Base-by-base conservation (phyloP, 2,888 invertebrate genomes). In the Tiphia femorata region DNA sequence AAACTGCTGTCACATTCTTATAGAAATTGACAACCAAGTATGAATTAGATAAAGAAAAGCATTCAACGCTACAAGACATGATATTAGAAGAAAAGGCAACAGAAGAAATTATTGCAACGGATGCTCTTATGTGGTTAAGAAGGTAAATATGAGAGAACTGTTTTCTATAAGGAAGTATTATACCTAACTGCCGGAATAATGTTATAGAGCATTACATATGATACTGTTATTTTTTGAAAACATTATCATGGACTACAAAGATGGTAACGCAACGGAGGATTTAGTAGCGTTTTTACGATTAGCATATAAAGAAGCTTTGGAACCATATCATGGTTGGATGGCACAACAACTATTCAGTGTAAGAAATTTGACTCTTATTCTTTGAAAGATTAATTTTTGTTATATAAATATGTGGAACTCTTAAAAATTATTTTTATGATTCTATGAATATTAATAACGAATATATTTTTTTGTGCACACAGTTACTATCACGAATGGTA, bases 271-370 rank as follows among this genome's bases (percentile, higher is more conserved):
- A 53, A 81, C 87, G 21, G 88, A 90, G 64, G 87, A 87, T 75
- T 84, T 93, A 73, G 88, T 87, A 51, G 86, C 86, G 17, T 88
- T 89, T 77, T 85, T 92, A 44, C 87, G 87, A 66, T 84, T 85
- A 57, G 90, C 93, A 0, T 94, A 94, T 79, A 87, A 90, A 70
- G 87, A 88, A 44, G 89, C 91, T 27, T 84, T 94, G 16, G 91
- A 91, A 78, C 87, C 87, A 58, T 90, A 92, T 78, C 94, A 94
- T 72, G 91, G 89, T 61, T 93, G 92, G 89, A 85, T 93, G 72
- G 89, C 91, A 2, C 91, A 91, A 76, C 90, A 91, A 84, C 82
- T 93, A 43, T 92, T 93, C 80, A 85, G 86, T 78, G 93, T 92
- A 86, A 60, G 54, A n/a, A 19, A n/a, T 3, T 33, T 46, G 29